Conservation (phyloP, 2,113 vertebrate species). For the Hemibagrus wyckioides region DNA sequence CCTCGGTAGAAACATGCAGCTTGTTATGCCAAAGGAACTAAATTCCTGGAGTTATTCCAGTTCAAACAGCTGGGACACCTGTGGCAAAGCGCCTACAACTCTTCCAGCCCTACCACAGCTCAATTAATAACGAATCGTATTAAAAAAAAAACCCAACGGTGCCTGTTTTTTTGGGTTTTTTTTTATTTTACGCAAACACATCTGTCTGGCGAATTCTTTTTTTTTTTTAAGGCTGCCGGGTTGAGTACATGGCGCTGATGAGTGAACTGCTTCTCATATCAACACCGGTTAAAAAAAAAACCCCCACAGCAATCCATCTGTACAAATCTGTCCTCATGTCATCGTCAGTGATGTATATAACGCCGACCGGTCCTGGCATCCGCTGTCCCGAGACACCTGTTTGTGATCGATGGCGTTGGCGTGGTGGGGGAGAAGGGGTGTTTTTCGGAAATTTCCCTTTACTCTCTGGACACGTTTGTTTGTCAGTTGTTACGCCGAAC, state of each 20-base stretch:
- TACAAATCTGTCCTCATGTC: background rate
- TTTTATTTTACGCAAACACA: slow-evolving; percentile 29
- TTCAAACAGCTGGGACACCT: slow-evolving; percentile 46
- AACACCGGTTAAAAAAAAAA: background rate
- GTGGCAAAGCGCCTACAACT: slow-evolving; percentile 17
- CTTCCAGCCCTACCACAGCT: slow-evolving; percentile 35
- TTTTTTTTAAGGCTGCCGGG: slow-evolving; percentile 1
- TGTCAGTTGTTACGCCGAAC: slow-evolving; percentile 30
- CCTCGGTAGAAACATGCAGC: slow-evolving; percentile 11
- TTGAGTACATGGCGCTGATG: background rate
- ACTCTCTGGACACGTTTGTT: slow-evolving; percentile 35
- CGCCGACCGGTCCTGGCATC: background rate
- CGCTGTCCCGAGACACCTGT: slow-evolving; percentile 20
- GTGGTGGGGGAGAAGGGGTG: no score
- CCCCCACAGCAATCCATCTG: background rate
- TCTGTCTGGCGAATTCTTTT: slow-evolving; percentile 19
- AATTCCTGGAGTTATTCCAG: slow-evolving; percentile 44
- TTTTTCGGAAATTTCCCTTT: background rate
- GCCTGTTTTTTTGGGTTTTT: no score
- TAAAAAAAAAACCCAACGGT: no score
- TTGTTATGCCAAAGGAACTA: slow-evolving; percentile 12
- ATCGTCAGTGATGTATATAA: background rate
- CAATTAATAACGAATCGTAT: slow-evolving; percentile 37
- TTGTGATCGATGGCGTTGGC: background rate
- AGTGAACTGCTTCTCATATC: background rate